Base-by-base conservation (phyloP, 2,888 invertebrate species). In the Philereme transversata region DNA sequence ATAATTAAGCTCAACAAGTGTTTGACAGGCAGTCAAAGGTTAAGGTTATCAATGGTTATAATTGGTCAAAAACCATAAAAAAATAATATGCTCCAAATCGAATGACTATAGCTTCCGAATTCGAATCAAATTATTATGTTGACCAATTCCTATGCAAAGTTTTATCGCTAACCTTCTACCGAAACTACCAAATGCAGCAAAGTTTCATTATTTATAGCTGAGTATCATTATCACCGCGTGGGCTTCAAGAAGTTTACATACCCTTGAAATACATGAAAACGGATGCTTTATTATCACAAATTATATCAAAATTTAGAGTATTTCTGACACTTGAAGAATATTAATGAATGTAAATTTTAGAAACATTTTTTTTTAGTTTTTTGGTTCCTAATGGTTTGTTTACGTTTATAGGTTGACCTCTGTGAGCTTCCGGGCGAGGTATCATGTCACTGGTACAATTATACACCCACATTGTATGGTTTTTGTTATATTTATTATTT, bases 351-450 rank as follows among this genome's bases (percentile, higher is more conserved):
- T 22, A 22, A 22, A 73, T 74, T 62, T 75, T 67, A 57, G 65
- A 73, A 74, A 64, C 57, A 60, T 53, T 56, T 8, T 46, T 64
- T 36, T 48, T 46, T 9, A 10, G 5, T 51, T 48, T 48, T 10
- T 51, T 34, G 72, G 75, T 83, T 83, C 80, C 79, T 78, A 73
- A 43, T 65, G 53, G 50, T 69, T 75, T 79, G 72, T 72, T 70
- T 71, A 57, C 65, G 64, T 67, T 51, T 60, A 61, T 64, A 62
- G 68, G 67, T 51, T 67, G 70, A 68, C 74, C 71, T 73, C 67
- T 54, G 57, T 54, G 64, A 60, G 46, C 64, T 75, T 79, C 79
- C 79, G 78, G 75, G 71, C 59, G 40, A 57, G 60, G 44, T 57
- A 62, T 65, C 64, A 60, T 68, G 67, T 63, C 58, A 36, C 51